A percentile compares a stretch with the other conserved stretches of the same genome.
phyloP scores from a whole-genome alignment of 2,113 vertebrate genomes.

The Gorsachius goisagi region DNA sequence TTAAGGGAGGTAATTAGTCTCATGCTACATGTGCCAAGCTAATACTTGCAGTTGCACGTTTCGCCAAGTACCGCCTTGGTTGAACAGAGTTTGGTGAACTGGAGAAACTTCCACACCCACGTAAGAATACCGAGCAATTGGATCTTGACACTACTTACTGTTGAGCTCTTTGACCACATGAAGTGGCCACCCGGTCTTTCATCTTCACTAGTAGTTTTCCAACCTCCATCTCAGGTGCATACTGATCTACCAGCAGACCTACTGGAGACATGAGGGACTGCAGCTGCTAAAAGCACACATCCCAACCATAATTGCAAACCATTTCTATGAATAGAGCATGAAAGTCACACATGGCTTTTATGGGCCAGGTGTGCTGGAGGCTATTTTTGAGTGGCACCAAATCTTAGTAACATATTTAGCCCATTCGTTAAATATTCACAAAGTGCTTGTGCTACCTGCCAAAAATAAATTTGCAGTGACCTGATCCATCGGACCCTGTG shows the following conservation, averaged over 20 bases:
- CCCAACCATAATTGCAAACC: not conserved
- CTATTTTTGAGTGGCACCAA: not conserved
- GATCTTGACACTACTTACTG: not conserved
- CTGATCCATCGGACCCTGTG: rapidly evolving
- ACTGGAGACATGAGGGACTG: not conserved
- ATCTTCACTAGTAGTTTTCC: not conserved
- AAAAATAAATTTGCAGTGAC: not conserved
- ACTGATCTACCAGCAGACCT: not conserved
- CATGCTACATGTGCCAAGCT: not conserved
- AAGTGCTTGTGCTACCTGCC: not conserved
- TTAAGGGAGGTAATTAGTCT: not conserved
- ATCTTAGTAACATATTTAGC: not conserved
- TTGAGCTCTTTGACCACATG: not conserved
- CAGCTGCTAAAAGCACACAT: not conserved
- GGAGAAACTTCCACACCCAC: not conserved
- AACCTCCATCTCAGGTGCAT: not conserved
- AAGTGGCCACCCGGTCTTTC: not conserved
- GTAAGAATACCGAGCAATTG: not conserved
- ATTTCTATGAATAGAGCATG: not conserved
- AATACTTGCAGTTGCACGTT: not conserved
- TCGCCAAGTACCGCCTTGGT: not conserved
- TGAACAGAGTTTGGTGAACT: not conserved
- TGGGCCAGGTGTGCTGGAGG: not conserved
- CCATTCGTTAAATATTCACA: not conserved
- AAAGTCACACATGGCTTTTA: not conserved